These are phyloP conservation scores for Spilarctia lutea DNA, from an alignment of 2,888 invertebrate genomes.

Conservation along the genomic window DNA sequence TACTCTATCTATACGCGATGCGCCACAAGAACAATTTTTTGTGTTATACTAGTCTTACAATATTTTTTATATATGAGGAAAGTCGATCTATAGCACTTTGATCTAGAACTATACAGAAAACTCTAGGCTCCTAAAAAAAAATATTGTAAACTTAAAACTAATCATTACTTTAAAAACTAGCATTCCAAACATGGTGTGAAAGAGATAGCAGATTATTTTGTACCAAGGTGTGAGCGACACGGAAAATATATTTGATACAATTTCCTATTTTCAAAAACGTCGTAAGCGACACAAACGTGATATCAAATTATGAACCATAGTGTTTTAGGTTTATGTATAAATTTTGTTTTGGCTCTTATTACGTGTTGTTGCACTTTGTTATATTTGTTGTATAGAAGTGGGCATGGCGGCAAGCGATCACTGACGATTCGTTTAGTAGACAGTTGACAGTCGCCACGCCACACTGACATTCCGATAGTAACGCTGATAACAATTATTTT, in stretches of 20 bases:
- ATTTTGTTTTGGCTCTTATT: slow-evolving; percentile 41
- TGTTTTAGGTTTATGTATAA: slow-evolving; percentile 23
- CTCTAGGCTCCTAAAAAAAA: slow-evolving; percentile 24
- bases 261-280: slow-evolving; percentile 28
- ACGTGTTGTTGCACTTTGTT: slow-evolving; percentile 43
- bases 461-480: slow-evolving; percentile 85
- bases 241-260: slow-evolving; percentile 70
- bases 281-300: slow-evolving; percentile 48
- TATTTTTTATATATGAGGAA: slow-evolving; percentile 19
- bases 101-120: neutral
- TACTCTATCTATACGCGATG: slow-evolving; percentile 55
- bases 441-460: slow-evolving; percentile 86
- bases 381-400: slow-evolving; percentile 67
- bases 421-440: slow-evolving; percentile 86
- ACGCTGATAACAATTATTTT: slow-evolving; percentile 80
- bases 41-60: slow-evolving; percentile 13
- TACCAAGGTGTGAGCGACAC: slow-evolving; percentile 61
- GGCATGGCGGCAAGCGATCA: slow-evolving; percentile 84
- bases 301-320: slow-evolving; percentile 44
- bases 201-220: slow-evolving; percentile 62
- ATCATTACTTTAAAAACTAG: slow-evolving; percentile 50
- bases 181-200: slow-evolving; percentile 59
- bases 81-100: slow-evolving; percentile 5
- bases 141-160: slow-evolving; percentile 43
- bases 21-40: slow-evolving; percentile 43